Conservation (phyloP, 2,888 invertebrate species). For the Drosophila nigricruria region DNA sequence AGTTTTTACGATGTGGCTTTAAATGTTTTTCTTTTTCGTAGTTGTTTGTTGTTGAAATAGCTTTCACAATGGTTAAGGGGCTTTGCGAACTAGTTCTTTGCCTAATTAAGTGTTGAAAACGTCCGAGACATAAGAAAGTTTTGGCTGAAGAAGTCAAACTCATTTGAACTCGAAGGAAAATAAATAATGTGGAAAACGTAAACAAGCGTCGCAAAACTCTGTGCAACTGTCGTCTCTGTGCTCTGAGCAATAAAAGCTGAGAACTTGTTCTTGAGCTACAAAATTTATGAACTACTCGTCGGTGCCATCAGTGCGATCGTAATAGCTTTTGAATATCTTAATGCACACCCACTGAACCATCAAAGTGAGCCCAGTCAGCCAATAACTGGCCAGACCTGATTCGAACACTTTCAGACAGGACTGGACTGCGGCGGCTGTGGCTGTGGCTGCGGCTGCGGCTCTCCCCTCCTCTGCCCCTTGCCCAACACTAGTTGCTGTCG, state of each 20-base stretch:
- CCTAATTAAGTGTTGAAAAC: slow-evolving; percentile 12
- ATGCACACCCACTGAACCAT: slow-evolving; percentile 58
- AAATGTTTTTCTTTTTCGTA: slow-evolving; percentile 32
- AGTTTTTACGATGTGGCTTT: slow-evolving; percentile 44
- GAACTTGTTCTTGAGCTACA: slow-evolving; percentile 35
- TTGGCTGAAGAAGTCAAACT: neutral
- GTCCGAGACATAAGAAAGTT: neutral
- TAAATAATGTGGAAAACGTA: neutral
- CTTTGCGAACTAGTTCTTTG: slow-evolving; percentile 12
- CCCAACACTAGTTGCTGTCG: slow-evolving; percentile 24
- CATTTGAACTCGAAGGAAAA: slow-evolving; percentile 3
- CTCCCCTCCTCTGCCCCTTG: neutral
- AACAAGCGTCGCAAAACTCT: neutral
- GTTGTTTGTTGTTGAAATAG: slow-evolving; percentile 14
- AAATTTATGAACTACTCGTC: slow-evolving; percentile 27
- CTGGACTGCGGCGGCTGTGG: neutral
- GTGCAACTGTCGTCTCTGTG: neutral
- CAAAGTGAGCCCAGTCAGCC: slow-evolving; percentile 14
- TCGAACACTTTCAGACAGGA: slow-evolving; percentile 21
- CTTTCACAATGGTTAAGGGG: neutral
- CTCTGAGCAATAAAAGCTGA: neutral
- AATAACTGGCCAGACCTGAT: slow-evolving; percentile 48
- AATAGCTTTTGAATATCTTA: slow-evolving; percentile 56
- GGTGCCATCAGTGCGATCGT: slow-evolving; percentile 45
- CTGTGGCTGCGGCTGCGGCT: too few relatives aligned